Evolutionary conservation across 2,113 vertebrate species (phyloP), one percentile per base, ranked within the genome.

Genomic region (Motacilla alba): DNA sequence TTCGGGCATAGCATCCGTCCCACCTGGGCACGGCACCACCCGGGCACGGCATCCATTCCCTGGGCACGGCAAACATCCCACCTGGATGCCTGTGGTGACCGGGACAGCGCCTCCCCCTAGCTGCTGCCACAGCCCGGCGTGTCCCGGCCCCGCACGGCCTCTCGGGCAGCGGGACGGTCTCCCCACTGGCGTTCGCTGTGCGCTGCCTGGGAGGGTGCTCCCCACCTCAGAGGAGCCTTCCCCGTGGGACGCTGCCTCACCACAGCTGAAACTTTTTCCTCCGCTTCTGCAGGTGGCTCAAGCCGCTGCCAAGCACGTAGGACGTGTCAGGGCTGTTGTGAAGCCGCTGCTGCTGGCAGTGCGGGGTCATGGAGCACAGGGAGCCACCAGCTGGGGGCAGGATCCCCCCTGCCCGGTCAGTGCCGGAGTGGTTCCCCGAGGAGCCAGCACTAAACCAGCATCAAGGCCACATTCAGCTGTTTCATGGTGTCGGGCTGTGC

Each of bases 161-260:
- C 43, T 14, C 8, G 21, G 59, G 66, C 52, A 16, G 39, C 3
- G 6, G 21, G 50, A 63, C 74, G 3, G 3, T n/a, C 13, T 35
- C 60, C 21, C 35, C 50, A 0, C 26, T 17, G 21, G 50, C 43
- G 1, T 3, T 35, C 11, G 18, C 37, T 3, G 52, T 5, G 43
- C n/a, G 3, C 58, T 15, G 58, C 37, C 35, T 2, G 35, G 53
- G n/a, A 17, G 49, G 31, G 4, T 6, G 44, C 1, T 5, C 3
- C 23, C 14, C 26, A 21, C 3, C 3, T 10, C 16, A 44, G 9
- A 2, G 31, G 8, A 55, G 46, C 60, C n/a, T 33, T 44, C 53
- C 39, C 15, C 64, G 21, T 15, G 22, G 44, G 22, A 79, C 6
- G 19, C 37, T 21, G 41, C 31, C 41, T 70, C 52, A 11, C 53